Percentiles rank a stretch among this genome's conserved stretches.
phyloP scores from a whole-genome alignment of 2,113 vertebrate genomes.

The Beaufortia kweichowensis region DNA sequence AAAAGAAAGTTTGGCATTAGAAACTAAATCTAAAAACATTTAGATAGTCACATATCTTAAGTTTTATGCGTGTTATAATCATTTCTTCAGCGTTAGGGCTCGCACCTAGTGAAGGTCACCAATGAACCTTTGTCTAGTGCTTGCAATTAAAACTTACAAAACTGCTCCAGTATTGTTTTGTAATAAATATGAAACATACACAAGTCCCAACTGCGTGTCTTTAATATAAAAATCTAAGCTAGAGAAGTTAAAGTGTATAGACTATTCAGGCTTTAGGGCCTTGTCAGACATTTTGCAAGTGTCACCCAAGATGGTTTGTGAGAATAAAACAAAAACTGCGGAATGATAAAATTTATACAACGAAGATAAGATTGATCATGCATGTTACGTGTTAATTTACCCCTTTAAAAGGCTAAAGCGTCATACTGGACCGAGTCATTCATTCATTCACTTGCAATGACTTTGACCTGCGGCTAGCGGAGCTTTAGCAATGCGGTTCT shows the following conservation, averaged over 20 bases:
- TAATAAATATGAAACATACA: neutral
- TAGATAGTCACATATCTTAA: neutral
- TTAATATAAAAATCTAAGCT: neutral
- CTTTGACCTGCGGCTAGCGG: neutral
- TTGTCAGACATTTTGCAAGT: slow-evolving; percentile 64
- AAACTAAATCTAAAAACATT: neutral
- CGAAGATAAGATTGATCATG: too few species aligned
- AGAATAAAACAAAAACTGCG: neutral
- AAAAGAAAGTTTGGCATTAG: neutral
- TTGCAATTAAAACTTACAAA: neutral
- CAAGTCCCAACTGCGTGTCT: neutral
- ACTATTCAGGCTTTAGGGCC: slow-evolving; percentile 31
- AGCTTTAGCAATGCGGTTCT: slow-evolving; percentile 29
- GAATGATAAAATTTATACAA: neutral
- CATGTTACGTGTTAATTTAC: too few species aligned
- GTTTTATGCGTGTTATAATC: neutral
- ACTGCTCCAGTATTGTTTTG: too few species aligned
- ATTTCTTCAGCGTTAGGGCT: neutral
- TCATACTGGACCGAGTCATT: neutral
- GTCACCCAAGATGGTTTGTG: neutral
- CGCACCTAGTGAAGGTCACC: slow-evolving; percentile 43
- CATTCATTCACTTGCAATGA: neutral
- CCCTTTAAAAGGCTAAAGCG: neutral
- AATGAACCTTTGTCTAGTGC: neutral
- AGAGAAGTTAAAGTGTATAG: neutral